Evolutionary conservation across 2,797 vertebrate genomes (phyloP).

Genomic region (Danio aesculapii): DNA sequence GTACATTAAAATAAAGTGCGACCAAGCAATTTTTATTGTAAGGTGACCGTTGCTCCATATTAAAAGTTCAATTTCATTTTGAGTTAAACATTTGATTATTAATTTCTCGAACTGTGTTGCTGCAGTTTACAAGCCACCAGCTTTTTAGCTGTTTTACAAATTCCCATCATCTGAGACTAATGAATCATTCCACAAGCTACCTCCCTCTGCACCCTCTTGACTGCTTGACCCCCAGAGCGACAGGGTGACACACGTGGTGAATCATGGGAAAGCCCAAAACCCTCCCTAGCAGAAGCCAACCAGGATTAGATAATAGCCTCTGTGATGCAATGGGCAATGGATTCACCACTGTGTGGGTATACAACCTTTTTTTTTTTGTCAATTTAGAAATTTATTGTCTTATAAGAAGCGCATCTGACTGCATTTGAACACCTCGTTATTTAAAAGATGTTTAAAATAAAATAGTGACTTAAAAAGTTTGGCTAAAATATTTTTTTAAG

Average conservation of each 20-base stretch:
- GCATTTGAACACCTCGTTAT: not conserved
- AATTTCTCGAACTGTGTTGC: slow-evolving; percentile 12
- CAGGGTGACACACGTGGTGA: slow-evolving; percentile 75
- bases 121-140: slow-evolving; percentile 12
- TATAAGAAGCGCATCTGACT: not conserved
- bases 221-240: slow-evolving; percentile 49
- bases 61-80: not conserved
- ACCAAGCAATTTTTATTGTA: not conserved
- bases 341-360: slow-evolving; percentile 10
- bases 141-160: slow-evolving; percentile 43
- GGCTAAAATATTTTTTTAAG: too few species aligned
- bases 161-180: slow-evolving; percentile 46
- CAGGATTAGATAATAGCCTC: slow-evolving; percentile 37
- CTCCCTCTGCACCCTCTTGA: slow-evolving; percentile 39
- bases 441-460: not conserved
- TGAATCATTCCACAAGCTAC: slow-evolving; percentile 55
- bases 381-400: not conserved
- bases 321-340: slow-evolving; percentile 40
- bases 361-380: not conserved
- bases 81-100: slow-evolving; percentile 5
- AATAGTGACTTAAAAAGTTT: not conserved
- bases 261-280: slow-evolving; percentile 78
- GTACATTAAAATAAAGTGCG: not conserved
- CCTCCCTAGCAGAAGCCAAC: slow-evolving; percentile 60
- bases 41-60: not conserved